Percentiles rank a stretch among this genome's conserved stretches.
These are phyloP conservation scores for Acronicta alni DNA, from an alignment of 2,888 invertebrate species.

Conservation along the genomic window DNA sequence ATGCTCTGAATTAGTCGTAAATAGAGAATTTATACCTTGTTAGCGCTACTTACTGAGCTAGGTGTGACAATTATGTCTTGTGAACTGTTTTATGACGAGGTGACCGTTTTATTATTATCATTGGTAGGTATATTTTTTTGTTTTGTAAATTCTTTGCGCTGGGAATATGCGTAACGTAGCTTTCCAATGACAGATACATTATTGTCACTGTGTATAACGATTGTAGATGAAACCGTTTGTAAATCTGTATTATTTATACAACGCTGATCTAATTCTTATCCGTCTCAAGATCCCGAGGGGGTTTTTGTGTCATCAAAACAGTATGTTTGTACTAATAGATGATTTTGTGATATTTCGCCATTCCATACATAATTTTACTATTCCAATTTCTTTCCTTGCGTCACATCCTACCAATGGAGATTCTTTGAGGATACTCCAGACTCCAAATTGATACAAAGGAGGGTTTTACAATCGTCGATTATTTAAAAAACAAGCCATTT, in stretches of 20 bases:
- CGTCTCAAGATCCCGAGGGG: conserved; percentile 10
- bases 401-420: too few species aligned
- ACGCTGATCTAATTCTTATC: conserved; percentile 4
- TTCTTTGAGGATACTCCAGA: too few species aligned
- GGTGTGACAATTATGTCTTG: conserved; percentile 41
- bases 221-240: conserved; percentile 3
- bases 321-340: too few species aligned
- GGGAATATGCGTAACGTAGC: neutral
- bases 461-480: too few species aligned
- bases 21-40: conserved; percentile 34
- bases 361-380: too few species aligned
- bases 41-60: conserved; percentile 33
- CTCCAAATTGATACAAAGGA: too few species aligned
- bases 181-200: conserved; percentile 6
- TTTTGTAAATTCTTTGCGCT: conserved; percentile 20
- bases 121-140: conserved; percentile 8
- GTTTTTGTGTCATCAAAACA: conserved; percentile 19
- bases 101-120: conserved; percentile 24
- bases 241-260: conserved; percentile 23
- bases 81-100: conserved; percentile 8
- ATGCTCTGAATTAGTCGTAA: conserved; percentile 36
- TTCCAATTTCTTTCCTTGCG: too few species aligned
- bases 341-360: too few species aligned
- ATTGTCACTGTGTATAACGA: too few species aligned
- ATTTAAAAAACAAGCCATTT: too few species aligned